Base-by-base conservation (phyloP, 37 sponge, comb jelly and placozoan species). In the Eunapius fragilis region DNA sequence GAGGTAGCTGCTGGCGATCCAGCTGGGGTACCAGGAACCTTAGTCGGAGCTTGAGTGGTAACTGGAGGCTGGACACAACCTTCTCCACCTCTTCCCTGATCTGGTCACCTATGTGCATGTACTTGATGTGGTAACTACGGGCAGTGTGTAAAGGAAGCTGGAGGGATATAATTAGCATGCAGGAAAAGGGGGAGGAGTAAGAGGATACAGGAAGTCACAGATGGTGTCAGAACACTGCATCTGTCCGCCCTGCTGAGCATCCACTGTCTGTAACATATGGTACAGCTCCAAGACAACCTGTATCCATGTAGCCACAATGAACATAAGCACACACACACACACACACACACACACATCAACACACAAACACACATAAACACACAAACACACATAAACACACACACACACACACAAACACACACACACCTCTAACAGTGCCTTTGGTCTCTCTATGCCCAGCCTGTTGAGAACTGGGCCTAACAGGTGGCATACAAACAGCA, bases 181-280 rank as follows among this genome's bases (percentile, higher is more conserved):
- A 10, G 9, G 12, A 10, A 23, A 23, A 37, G 25, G 72, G 47
- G n/a, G 48, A 17, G 72, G 10, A 22, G 84, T 76, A 47, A 47
- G 37, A 84, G 90, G 95, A 95, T 96, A 96, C 92, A 96, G 92
- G 32, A 92, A 81, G 78, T 96, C 97, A 82, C 97, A 96, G 70
- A 94, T 83, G 30, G 83, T 68, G 68, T 94, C 90, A 2, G 87
- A 85, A 71, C 89, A 77, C 10, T 75, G 28, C 50, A 93, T 69
- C 14, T 49, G 58, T 22, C 83, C 86, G 2, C 37, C 82, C 37
- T 89, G 93, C 9, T 75, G 77, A 86, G 83, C 47, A 73, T 95
- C 95, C 19, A 95, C 93, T 11, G 38, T 17, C 23, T 87, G 71
- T 25, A 95, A 71, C 68, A 92, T 72, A 25, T 75, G 79, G 41